Conservation (phyloP, 2,797 vertebrate species). For the Zalophus californianus region DNA sequence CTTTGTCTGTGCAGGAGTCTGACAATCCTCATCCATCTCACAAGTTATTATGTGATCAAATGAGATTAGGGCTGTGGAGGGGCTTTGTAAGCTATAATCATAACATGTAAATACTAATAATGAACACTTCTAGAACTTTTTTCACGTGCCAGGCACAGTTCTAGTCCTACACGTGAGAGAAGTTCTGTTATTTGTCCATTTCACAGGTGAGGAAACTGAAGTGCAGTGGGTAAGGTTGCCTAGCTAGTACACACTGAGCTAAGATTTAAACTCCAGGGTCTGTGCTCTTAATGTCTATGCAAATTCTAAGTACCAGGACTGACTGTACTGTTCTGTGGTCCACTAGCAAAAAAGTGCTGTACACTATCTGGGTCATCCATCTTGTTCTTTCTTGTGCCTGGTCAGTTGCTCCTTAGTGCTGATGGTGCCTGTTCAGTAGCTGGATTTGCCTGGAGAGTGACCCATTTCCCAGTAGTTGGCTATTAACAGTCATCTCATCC, state of each 20-base stretch:
- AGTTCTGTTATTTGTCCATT: not conserved
- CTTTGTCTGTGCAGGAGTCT: not conserved
- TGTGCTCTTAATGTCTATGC: not conserved
- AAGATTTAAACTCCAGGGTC: not conserved
- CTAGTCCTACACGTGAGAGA: not conserved
- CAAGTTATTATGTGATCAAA: not conserved
- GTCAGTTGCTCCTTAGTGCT: not conserved
- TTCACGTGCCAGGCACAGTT: not conserved
- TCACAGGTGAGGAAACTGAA: not conserved
- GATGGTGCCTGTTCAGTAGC: not conserved
- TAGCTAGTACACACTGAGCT: not conserved
- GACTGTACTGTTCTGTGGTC: not conserved
- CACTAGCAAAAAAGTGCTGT: not conserved
- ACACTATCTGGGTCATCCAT: not conserved
- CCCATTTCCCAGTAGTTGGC: not conserved
- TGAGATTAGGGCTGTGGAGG: not conserved
- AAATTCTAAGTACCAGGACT: not conserved
- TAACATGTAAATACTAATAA: not conserved
- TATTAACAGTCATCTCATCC: not conserved
- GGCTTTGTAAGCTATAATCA: not conserved
- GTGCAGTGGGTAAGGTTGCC: not conserved
- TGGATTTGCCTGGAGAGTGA: not conserved
- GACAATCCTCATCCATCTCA: not conserved
- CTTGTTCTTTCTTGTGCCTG: not conserved
- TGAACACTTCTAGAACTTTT: not conserved